Evolutionary conservation across 2,888 invertebrate genomes (phyloP).

Genomic region (Parnassius glacialis): DNA sequence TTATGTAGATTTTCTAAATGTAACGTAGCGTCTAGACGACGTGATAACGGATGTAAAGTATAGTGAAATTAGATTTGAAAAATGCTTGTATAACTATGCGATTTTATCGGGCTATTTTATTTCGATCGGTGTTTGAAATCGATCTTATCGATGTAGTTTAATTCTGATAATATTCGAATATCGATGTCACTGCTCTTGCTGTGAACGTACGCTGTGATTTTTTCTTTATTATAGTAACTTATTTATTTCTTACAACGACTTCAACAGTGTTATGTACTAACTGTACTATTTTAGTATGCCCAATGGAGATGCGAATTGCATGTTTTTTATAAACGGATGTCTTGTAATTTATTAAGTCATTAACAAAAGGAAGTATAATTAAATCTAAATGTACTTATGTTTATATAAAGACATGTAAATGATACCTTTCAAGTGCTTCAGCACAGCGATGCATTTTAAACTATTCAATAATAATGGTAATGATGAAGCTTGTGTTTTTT

Average conservation of each 20-base stretch:
- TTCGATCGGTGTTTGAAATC: constrained; percentile 55
- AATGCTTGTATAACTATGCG: constrained; percentile 68
- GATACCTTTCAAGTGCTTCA: constrained; percentile 49
- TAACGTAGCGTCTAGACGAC: constrained; percentile 62
- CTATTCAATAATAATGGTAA: constrained; percentile 64
- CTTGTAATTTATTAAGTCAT: constrained; percentile 30
- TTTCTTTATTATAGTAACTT: constrained; percentile 24
- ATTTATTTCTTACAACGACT: constrained; percentile 22
- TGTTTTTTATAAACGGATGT: constrained; percentile 38
- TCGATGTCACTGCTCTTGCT: constrained; percentile 36
- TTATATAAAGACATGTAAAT: constrained; percentile 61
- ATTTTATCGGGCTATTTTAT: constrained; percentile 49
- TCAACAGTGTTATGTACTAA: constrained; percentile 23
- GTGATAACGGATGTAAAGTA: constrained; percentile 43
- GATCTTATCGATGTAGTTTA: constrained; percentile 48
- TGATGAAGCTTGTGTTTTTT: constrained; percentile 45
- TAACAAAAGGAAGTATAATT: constrained; percentile 42
- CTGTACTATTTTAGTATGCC: constrained; percentile 1
- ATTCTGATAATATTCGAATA: constrained; percentile 35
- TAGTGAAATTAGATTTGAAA: constrained; percentile 69
- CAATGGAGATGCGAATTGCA: constrained; percentile 20
- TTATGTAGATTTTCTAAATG: constrained; percentile 80
- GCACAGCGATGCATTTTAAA: constrained; percentile 64
- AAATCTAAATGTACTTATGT: constrained; percentile 53
- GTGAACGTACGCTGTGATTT: constrained; percentile 30